Evolutionary conservation across 1,140 invertebrate genomes (phyloP).

Genomic region (Drosophila ohnishii): DNA sequence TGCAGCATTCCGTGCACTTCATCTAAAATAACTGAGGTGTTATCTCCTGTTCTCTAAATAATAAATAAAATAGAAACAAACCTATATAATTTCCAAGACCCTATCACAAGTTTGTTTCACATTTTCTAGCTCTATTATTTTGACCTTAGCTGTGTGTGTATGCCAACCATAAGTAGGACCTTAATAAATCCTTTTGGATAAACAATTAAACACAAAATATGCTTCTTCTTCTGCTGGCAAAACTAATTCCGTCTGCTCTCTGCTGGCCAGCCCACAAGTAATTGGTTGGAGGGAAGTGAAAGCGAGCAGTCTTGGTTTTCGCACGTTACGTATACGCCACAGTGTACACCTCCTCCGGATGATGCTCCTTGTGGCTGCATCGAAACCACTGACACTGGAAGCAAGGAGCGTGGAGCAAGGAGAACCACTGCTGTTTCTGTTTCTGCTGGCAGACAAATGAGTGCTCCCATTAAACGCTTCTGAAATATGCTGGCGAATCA

Average conservation of each 20-base stretch:
- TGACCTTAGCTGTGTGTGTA: neutral
- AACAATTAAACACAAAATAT: constrained; percentile 56
- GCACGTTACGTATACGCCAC: constrained; percentile 68
- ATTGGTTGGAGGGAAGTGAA: constrained; percentile 24
- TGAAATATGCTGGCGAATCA: constrained; percentile 79
- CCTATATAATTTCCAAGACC: neutral
- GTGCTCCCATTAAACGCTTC: constrained; percentile 72
- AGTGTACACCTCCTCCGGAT: constrained; percentile 26
- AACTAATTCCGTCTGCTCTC: constrained; percentile 45
- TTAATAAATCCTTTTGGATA: constrained; percentile 45
- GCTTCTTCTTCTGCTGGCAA: constrained; percentile 10
- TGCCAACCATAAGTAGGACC: constrained; percentile 14
- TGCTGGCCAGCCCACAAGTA: constrained; percentile 38
- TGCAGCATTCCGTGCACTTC: neutral
- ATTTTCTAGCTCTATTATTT: neutral
- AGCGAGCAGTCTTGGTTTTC: constrained; percentile 42
- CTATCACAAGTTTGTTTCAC: neutral
- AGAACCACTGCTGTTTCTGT: constrained; percentile 5
- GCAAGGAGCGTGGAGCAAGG: neutral
- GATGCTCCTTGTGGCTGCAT: constrained; percentile 41
- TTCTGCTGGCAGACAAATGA: constrained; percentile 73
- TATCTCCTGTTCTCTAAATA: too few species aligned
- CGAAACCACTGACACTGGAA: constrained; percentile 37
- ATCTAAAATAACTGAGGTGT: neutral
- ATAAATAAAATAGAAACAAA: neutral